Conservation (phyloP, 2,888 invertebrate species). For the Rhynchonema sp. region DNA sequence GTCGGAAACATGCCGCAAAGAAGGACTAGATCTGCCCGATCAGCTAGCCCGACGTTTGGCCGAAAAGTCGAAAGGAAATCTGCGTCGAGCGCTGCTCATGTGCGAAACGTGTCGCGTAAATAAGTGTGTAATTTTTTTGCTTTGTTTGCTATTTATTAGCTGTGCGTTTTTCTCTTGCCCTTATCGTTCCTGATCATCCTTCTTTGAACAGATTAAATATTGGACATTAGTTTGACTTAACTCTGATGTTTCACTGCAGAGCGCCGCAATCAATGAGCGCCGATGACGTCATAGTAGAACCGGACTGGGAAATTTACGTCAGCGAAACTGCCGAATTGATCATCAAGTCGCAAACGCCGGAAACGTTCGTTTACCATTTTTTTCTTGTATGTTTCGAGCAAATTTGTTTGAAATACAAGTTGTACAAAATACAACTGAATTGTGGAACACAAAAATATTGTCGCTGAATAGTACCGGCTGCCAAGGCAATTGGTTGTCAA, state of each 20-base stretch:
- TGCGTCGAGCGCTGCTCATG: slow-evolving; percentile 75
- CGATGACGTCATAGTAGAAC: no score
- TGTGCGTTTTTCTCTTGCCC: no score
- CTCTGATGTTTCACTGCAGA: no score
- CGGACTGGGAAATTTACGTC: slow-evolving; percentile 81
- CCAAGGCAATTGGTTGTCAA: no score
- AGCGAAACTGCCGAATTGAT: slow-evolving; percentile 66
- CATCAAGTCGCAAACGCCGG: slow-evolving; percentile 63
- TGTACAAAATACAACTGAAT: no score
- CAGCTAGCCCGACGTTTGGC: slow-evolving; percentile 59
- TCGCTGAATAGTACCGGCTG: no score
- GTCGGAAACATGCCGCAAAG: slow-evolving; percentile 53
- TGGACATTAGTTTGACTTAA: no score
- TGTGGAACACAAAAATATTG: no score
- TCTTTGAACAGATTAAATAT: no score
- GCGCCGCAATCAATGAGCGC: no score
- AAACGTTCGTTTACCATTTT: slow-evolving; percentile 26
- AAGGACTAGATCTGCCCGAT: slow-evolving; percentile 53
- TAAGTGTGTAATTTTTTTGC: slow-evolving; percentile 43
- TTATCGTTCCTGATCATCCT: no score
- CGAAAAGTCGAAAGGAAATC: slow-evolving; percentile 59
- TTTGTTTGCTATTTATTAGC: no score
- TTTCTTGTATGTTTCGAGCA: background rate
- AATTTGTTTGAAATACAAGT: background rate
- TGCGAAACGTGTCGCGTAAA: slow-evolving; percentile 78